A percentile compares a stretch with the other conserved stretches of the same genome.
These are phyloP conservation scores for Trochalopteron elliotii DNA, from an alignment of 2,113 vertebrate genomes.

Conservation along the genomic window DNA sequence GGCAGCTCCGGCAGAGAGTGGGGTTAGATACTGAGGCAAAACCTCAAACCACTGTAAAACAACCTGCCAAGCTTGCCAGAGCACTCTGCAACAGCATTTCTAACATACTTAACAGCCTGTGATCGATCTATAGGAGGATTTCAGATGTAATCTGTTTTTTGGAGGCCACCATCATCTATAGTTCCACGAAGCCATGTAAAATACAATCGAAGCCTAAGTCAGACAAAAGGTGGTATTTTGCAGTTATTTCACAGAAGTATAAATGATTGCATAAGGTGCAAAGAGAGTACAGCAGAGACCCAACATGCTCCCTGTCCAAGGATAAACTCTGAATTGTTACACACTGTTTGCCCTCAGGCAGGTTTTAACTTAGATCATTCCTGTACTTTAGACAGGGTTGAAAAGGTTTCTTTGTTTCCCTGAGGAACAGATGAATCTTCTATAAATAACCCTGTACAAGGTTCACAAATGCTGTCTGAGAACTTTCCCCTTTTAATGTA, in stretches of 20 bases:
- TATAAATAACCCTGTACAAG: constrained; percentile 5
- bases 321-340: constrained; percentile 17
- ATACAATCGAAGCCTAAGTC: not conserved
- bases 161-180: not conserved
- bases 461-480: not conserved
- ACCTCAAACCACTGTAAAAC: not conserved
- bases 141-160: not conserved
- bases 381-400: constrained; percentile 11
- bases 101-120: not conserved
- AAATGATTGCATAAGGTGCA: not conserved
- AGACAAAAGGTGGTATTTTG: not conserved
- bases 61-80: not conserved
- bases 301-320: not conserved
- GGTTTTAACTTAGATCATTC: constrained; percentile 23
- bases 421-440: not conserved
- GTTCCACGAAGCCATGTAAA: not conserved
- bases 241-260: not conserved
- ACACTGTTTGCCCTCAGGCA: not conserved
- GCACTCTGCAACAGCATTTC: not conserved
- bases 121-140: not conserved
- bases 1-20: not conserved
- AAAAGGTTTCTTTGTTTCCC: constrained; percentile 44
- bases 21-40: not conserved
- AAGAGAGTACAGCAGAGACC: not conserved
- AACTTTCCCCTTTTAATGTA: not conserved